Conservation (phyloP, 1,140 invertebrate genomes). For the Cydia pomonella region DNA sequence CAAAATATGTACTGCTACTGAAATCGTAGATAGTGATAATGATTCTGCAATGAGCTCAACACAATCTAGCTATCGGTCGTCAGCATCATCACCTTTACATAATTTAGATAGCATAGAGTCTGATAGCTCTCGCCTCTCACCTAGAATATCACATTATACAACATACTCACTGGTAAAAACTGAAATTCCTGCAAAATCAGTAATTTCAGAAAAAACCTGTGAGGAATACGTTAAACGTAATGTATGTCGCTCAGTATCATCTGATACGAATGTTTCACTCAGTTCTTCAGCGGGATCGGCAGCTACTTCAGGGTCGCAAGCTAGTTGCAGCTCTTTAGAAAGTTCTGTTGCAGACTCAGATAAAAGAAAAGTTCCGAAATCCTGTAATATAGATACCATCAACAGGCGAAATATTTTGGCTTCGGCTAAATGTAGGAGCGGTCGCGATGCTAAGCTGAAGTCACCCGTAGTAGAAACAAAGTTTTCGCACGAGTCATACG, state of each 20-base stretch:
- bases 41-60: slow-evolving; percentile 92
- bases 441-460: slow-evolving; percentile 85
- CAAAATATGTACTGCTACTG: slow-evolving; percentile 70
- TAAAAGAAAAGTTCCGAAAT: slow-evolving; percentile 85
- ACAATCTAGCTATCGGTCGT: slow-evolving; percentile 86
- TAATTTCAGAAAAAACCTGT: slow-evolving; percentile 53
- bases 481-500: slow-evolving; percentile 79
- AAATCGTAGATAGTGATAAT: slow-evolving; percentile 89
- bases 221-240: slow-evolving; percentile 74
- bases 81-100: slow-evolving; percentile 83
- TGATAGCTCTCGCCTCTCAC: slow-evolving; percentile 74
- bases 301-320: slow-evolving; percentile 85
- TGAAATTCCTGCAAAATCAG: slow-evolving; percentile 61
- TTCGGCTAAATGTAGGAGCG: slow-evolving; percentile 91
- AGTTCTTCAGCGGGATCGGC: slow-evolving; percentile 84
- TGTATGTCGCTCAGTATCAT: slow-evolving; percentile 82
- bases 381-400: slow-evolving; percentile 89
- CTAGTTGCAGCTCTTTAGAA: slow-evolving; percentile 84
- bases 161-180: slow-evolving; percentile 61
- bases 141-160: slow-evolving; percentile 65
- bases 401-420: slow-evolving; percentile 93
- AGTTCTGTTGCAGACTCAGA: slow-evolving; percentile 82
- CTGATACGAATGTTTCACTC: slow-evolving; percentile 83
- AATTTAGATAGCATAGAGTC: slow-evolving; percentile 69
- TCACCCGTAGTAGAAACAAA: slow-evolving; percentile 85